Percentiles rank a stretch among this genome's conserved stretches.
Conservation (phyloP, 1,140 invertebrate genomes). For the Asbolus verrucosus region DNA sequence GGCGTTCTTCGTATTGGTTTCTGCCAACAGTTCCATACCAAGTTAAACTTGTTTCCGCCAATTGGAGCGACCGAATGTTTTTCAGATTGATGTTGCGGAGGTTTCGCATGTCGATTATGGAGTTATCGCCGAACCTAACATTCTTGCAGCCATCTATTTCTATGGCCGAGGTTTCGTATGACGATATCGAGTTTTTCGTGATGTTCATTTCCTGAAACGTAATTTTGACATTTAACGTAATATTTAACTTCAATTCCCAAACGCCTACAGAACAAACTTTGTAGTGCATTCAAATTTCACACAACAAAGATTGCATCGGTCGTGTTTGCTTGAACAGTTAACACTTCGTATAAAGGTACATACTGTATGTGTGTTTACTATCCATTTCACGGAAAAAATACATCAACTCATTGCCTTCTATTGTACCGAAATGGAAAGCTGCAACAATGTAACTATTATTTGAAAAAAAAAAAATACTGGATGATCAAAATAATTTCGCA, state of each 20-base stretch:
- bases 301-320: no score
- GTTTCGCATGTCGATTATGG: constrained; percentile 57
- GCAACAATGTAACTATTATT: no score
- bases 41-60: constrained; percentile 56
- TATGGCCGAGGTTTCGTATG: constrained; percentile 54
- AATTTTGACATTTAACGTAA: not conserved
- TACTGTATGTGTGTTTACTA: no score
- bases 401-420: no score
- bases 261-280: not conserved
- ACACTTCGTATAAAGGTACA: no score
- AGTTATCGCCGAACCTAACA: constrained; percentile 56
- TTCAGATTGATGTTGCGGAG: constrained; percentile 57
- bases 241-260: not conserved
- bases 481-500: no score
- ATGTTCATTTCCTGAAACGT: constrained; percentile 60
- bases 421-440: no score
- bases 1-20: constrained; percentile 50
- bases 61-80: constrained; percentile 53
- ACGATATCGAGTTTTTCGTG: constrained; percentile 55
- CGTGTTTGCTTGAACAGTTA: no score
- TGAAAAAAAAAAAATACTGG: no score
- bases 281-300: not conserved
- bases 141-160: constrained; percentile 57
- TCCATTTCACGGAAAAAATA: no score
- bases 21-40: constrained; percentile 57